These are phyloP conservation scores for Battus philenor DNA, from an alignment of 1,140 invertebrate genomes.

Conservation along the genomic window DNA sequence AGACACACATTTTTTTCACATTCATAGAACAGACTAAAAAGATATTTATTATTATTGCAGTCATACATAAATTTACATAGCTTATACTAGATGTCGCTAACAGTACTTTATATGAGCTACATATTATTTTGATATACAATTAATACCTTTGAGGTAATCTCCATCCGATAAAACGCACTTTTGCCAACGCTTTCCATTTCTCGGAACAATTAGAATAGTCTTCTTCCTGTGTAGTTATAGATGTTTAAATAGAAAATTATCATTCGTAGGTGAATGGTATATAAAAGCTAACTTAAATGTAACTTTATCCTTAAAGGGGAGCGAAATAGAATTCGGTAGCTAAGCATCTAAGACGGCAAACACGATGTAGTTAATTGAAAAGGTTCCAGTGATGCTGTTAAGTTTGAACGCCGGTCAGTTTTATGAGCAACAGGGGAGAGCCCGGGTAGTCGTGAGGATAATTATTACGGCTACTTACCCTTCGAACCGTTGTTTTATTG, in stretches of 20 bases:
- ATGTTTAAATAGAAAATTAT: no score
- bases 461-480: neutral
- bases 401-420: constrained; percentile 32
- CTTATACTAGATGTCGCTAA: no score
- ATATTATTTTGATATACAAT: no score
- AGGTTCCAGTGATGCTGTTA: constrained; percentile 27
- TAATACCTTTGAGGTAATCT: no score
- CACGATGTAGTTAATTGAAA: constrained; percentile 33
- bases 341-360: constrained; percentile 12
- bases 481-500: constrained; percentile 8
- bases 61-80: no score
- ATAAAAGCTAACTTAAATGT: no score
- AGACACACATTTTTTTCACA: neutral
- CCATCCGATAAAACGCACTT: no score
- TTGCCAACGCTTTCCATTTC: no score
- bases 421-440: constrained; percentile 18
- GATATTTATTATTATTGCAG: no score
- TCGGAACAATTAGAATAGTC: no score
- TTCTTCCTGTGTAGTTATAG: no score
- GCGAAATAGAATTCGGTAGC: neutral
- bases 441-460: constrained; percentile 8
- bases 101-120: no score
- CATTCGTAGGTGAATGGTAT: neutral
- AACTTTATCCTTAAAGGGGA: neutral
- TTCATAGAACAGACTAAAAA: neutral